phyloP scores from a whole-genome alignment of 2,888 invertebrate genomes.

The Macaria notata region DNA sequence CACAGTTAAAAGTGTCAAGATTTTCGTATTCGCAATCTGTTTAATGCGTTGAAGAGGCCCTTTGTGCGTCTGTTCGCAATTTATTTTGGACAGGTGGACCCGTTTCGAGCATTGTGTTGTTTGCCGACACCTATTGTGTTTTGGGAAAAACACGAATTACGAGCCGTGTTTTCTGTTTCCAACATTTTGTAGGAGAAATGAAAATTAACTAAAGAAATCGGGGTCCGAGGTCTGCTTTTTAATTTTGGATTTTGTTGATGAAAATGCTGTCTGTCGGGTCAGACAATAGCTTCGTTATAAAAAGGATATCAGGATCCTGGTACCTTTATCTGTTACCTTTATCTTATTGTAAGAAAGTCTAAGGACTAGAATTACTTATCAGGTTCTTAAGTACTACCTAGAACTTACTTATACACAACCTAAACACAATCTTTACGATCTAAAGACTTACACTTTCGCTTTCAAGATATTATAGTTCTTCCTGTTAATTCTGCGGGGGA shows the following conservation, averaged over 20 bases:
- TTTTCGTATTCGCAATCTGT: constrained; percentile 63
- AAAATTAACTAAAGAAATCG: constrained; percentile 17
- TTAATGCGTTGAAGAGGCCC: constrained; percentile 61
- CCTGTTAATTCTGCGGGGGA: too few relatives aligned
- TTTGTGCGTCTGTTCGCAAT: constrained; percentile 51
- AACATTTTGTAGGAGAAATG: constrained; percentile 14
- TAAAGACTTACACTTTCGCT: too few relatives aligned
- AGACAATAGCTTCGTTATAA: too few relatives aligned
- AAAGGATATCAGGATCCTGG: too few relatives aligned
- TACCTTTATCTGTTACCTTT: too few relatives aligned
- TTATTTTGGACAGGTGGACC: constrained; percentile 47
- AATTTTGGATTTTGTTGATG: constrained; percentile 12
- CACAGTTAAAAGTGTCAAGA: constrained; percentile 48
- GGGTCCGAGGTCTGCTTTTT: constrained; percentile 1
- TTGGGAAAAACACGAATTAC: constrained; percentile 21
- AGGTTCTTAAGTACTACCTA: too few relatives aligned
- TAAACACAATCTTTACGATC: too few relatives aligned
- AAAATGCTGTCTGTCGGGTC: background rate
- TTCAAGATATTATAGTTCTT: too few relatives aligned
- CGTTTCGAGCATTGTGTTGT: constrained; percentile 27
- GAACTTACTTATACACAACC: too few relatives aligned
- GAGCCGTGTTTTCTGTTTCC: constrained; percentile 8
- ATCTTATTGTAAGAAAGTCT: too few relatives aligned
- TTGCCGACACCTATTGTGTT: constrained; percentile 29
- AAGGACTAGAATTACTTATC: too few relatives aligned